A percentile compares a stretch with the other conserved stretches of the same genome.
Conservation (phyloP, 2,113 vertebrate species). For the Prunella himalayana region DNA sequence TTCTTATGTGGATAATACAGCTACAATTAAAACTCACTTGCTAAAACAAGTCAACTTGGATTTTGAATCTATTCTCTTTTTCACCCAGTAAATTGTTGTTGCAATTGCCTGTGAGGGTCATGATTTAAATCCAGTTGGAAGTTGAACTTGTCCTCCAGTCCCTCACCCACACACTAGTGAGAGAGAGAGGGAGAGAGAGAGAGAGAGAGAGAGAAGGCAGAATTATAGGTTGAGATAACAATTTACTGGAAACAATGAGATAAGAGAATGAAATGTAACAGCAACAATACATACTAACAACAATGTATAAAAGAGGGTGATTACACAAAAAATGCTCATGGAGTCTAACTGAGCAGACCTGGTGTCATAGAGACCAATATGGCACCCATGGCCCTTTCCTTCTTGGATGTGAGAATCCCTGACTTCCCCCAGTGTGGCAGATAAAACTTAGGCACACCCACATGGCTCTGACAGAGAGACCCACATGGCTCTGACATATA, state of each 20-base stretch:
- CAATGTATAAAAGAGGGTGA: background rate
- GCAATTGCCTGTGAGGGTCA: background rate
- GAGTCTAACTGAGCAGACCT: too few species aligned
- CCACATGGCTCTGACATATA: background rate
- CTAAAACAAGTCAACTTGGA: background rate
- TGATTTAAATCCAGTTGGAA: background rate
- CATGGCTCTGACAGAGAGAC: background rate
- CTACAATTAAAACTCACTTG: background rate
- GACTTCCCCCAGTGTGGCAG: too few species aligned
- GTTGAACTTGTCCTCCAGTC: background rate
- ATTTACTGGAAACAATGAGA: background rate
- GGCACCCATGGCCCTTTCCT: accelerated
- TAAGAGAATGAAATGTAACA: background rate
- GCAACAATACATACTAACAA: background rate
- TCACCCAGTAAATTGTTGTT: background rate
- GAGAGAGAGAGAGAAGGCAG: background rate
- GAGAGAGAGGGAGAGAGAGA: background rate
- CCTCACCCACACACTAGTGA: too few species aligned
- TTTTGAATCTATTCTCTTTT: background rate
- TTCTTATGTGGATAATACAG: background rate
- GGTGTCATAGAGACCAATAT: accelerated
- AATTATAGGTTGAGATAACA: background rate
- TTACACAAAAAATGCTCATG: background rate
- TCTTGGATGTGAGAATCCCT: background rate
- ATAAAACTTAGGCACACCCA: background rate